Evolutionary conservation across 1,140 invertebrate genomes (phyloP).

Genomic region (Drosophila sechellia): DNA sequence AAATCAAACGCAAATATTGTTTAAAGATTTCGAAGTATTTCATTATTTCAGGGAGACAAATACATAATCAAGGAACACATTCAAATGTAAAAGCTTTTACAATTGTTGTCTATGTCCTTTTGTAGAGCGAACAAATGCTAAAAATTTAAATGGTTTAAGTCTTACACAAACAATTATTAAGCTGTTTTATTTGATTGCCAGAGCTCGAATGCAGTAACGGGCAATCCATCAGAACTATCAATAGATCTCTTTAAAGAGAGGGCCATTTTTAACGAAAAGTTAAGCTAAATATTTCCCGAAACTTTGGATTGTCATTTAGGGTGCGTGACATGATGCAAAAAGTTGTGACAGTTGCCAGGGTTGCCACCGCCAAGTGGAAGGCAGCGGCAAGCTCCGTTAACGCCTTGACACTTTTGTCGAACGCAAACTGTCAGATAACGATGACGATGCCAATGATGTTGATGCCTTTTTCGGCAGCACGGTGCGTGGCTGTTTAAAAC

Average conservation of each 20-base stretch:
- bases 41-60: too few species aligned
- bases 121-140: not conserved
- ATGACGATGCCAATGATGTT: conserved; percentile 73
- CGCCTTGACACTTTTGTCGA: conserved; percentile 58
- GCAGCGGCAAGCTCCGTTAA: conserved; percentile 41
- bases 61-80: not conserved
- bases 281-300: not conserved
- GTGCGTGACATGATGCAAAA: conserved; percentile 53
- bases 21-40: not conserved
- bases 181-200: not conserved
- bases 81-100: not conserved
- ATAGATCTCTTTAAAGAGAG: not conserved
- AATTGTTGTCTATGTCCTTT: not conserved
- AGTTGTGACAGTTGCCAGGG: conserved; percentile 40
- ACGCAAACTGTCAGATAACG: conserved; percentile 74
- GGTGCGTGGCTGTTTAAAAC: conserved; percentile 49
- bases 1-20: conserved; percentile 4
- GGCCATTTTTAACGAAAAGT: not conserved
- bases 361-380: conserved; percentile 20
- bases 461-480: conserved; percentile 45
- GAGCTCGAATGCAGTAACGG: not conserved
- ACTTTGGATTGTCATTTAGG: conserved; percentile 4
- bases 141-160: not conserved
- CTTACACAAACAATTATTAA: not conserved
- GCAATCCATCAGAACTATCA: conserved; percentile 6